These are phyloP conservation scores for Drosophila nr. perissopoda DNA, from an alignment of 2,888 invertebrate species.

Conservation along the genomic window DNA sequence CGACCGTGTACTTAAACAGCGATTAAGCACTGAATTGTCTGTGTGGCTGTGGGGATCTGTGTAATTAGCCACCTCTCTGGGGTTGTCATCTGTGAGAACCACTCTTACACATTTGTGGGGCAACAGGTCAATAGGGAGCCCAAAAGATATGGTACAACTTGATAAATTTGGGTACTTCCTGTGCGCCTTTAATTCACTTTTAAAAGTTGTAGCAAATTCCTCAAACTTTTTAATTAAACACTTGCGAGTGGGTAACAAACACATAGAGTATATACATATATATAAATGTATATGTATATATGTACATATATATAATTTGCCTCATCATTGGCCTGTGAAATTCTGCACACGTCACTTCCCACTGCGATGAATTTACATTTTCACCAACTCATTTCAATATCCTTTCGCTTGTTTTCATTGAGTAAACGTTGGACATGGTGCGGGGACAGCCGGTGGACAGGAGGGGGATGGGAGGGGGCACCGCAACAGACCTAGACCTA, in stretches of 20 bases:
- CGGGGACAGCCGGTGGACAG: not conserved
- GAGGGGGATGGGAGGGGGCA: not conserved
- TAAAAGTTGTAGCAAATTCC: constrained; percentile 57
- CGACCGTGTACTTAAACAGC: constrained; percentile 79
- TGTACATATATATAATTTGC: constrained; percentile 28
- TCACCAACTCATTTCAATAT: constrained; percentile 77
- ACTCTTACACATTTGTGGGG: constrained; percentile 54
- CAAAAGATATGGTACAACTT: constrained; percentile 21
- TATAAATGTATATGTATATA: not conserved
- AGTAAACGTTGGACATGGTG: constrained; percentile 56
- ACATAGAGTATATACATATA: constrained; percentile 4
- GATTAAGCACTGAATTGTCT: constrained; percentile 62
- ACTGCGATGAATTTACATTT: constrained; percentile 80
- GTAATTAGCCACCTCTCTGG: constrained; percentile 59
- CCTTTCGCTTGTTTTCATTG: constrained; percentile 78
- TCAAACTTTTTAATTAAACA: constrained; percentile 73
- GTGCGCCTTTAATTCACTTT: constrained; percentile 68
- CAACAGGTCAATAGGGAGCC: constrained; percentile 68
- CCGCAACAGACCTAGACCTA: constrained; percentile 51
- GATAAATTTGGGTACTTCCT: constrained; percentile 56
- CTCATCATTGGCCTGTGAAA: constrained; percentile 72
- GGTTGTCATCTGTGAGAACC: constrained; percentile 67
- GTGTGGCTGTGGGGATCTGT: constrained; percentile 10
- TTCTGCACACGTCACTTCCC: constrained; percentile 80
- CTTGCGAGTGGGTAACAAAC: constrained; percentile 34